A percentile compares a stretch with the other conserved stretches of the same genome.
Conservation (phyloP, 2,113 vertebrate species). For the Tragelaphus imberbis region DNA sequence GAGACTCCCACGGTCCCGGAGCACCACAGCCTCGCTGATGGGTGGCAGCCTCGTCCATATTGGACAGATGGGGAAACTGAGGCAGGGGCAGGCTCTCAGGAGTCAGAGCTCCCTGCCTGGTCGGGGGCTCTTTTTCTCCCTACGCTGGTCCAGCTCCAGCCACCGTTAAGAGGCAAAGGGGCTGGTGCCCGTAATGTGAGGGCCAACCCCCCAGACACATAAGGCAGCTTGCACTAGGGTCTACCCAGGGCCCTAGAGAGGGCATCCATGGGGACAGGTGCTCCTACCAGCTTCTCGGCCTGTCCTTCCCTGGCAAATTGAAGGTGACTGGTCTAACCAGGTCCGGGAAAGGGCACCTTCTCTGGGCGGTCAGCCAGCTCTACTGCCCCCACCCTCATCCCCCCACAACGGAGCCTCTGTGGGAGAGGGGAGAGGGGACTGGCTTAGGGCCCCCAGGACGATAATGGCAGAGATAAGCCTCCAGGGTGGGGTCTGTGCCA, state of each 20-base stretch:
- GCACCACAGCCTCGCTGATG: not conserved
- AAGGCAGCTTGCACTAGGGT: not conserved
- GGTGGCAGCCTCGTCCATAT: not conserved
- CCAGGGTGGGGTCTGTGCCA: not conserved
- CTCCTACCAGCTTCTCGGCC: not conserved
- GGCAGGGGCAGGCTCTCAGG: not conserved
- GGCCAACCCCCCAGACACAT: not conserved
- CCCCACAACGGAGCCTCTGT: not conserved
- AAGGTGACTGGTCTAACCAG: not conserved
- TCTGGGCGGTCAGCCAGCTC: not conserved
- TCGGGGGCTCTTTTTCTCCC: not conserved
- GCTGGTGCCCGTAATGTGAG: not conserved
- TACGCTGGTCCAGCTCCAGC: not conserved
- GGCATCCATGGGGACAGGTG: not conserved
- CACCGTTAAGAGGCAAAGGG: not conserved
- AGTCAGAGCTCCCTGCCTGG: not conserved
- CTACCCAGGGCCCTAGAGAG: not conserved
- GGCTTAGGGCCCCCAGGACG: not conserved
- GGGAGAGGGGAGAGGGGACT: not conserved
- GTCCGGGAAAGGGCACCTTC: not conserved
- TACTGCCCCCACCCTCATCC: not conserved
- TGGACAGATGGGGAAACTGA: conserved; percentile 11
- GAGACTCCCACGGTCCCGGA: not conserved
- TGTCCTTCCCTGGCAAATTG: not conserved
- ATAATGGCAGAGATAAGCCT: not conserved